Evolutionary conservation across 2,888 invertebrate species (phyloP), one percentile per base, ranked within the genome.

Genomic region (Philereme transversata): DNA sequence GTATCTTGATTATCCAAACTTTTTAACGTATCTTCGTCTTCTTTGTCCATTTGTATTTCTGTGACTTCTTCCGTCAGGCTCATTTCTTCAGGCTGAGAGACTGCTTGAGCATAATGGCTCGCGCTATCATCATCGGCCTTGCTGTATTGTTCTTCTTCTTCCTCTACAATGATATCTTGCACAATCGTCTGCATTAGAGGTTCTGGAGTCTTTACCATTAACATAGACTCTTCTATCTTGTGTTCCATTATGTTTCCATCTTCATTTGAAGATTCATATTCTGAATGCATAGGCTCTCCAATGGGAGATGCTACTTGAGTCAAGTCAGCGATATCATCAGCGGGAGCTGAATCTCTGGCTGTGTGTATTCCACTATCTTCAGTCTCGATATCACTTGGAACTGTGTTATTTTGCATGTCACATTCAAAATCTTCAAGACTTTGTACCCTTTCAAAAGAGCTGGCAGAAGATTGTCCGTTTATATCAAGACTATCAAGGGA

Each of bases 301-400:
- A 90, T 83, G 9, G 91, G 91, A 67, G 90, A 90, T 58, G 90
- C 89, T 63, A 91, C 88, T 81, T 91, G 90, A 62, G 88, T 87
- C 67, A 89, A 81, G 76, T 95, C 95, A 55, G 94, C 94, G 22
- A 95, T 94, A 72, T 96, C 96, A 80, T 96, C 96, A 51, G 95
- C 95, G 74, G 96, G 96, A 38, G 94, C 95, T 73, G 96, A 96
- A 57, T 96, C 96, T 78, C 96, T 95, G 4, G 96, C 96, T 5
- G 96, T 95, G 72, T 97, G 96, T 65, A 96, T 95, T 4, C 96
- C 96, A 66, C 95, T 96, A 78, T 97, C 97, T 84, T 97, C 97
- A 45, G 95, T 94, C 82, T 95, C 96, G 47, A 94, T 95, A 70
- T 95, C 94, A 65, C 93, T 93, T 61, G 92, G 92, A 50, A 94